Evolutionary conservation across 2,113 vertebrate species (phyloP).

Genomic region (Microtus ochrogaster): DNA sequence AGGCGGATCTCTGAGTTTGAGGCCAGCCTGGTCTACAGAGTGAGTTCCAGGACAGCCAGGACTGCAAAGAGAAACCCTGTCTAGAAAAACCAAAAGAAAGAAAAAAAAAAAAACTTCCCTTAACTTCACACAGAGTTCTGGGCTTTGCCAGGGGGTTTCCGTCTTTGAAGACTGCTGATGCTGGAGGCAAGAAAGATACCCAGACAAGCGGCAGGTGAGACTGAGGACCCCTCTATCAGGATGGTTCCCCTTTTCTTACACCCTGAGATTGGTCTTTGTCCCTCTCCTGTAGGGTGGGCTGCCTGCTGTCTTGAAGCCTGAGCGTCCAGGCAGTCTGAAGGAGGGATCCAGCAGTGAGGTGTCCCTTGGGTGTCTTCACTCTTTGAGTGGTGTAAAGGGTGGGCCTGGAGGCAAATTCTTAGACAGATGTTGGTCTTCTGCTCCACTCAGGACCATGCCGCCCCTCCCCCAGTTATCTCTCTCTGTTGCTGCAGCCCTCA

Average conservation of each 20-base stretch:
- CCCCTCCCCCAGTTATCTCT: background rate
- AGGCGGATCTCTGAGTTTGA: background rate
- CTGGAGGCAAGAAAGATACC: background rate
- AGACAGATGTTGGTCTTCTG: background rate
- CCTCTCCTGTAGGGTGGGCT: background rate
- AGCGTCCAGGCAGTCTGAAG: background rate
- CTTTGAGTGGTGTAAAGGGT: background rate
- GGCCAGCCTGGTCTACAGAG: background rate
- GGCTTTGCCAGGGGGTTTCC: fast-evolving
- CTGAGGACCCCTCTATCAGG: no score
- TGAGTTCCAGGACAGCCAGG: background rate
- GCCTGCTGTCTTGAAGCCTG: no score
- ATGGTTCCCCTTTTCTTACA: no score
- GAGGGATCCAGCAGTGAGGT: fast-evolving
- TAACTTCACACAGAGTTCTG: fast-evolving
- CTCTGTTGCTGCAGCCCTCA: background rate
- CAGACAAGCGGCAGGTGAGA: no score
- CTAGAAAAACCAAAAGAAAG: background rate
- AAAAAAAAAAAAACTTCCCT: background rate
- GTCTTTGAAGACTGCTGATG: background rate
- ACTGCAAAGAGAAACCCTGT: background rate
- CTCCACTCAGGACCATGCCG: no score
- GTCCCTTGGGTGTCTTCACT: background rate
- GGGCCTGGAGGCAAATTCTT: background rate
- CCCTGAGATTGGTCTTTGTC: background rate